A percentile compares a stretch with the other conserved stretches of the same genome.
Conservation (phyloP, 1,140 invertebrate genomes). For the Trialeurodes vaporariorum region DNA sequence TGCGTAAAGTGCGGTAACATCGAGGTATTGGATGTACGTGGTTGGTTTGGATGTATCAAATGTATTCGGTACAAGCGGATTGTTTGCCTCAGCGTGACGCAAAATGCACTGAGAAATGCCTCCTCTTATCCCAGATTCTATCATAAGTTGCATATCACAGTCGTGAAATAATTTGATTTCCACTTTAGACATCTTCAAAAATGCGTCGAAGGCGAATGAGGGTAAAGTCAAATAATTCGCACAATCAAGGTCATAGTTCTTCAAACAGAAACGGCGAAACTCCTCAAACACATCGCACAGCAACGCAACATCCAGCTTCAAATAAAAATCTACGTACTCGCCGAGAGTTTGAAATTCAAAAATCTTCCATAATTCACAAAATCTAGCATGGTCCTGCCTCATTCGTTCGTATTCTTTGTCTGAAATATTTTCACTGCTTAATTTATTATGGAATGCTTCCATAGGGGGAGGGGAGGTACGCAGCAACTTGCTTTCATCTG, state of each 20-base stretch:
- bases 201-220: not conserved
- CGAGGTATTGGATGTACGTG: no score
- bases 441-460: not conserved
- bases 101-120: no score
- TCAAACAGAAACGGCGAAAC: not conserved
- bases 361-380: constrained; percentile 1
- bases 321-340: constrained; percentile 6
- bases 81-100: no score
- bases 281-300: constrained; percentile 7
- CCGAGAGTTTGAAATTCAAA: constrained; percentile 5
- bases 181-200: not conserved
- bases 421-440: not conserved
- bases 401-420: not conserved
- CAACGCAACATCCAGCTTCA: constrained; percentile 2
- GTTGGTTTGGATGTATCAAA: no score
- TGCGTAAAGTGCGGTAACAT: no score
- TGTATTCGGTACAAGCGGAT: no score
- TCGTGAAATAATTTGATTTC: not conserved
- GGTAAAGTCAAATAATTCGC: not conserved
- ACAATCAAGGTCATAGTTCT: constrained; percentile 7
- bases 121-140: no score
- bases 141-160: not conserved
- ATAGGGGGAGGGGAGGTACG: not conserved
- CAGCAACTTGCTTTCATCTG: not conserved
- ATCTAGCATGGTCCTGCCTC: no score